Conservation (phyloP, 64 coral and sea anemone genomes). For the Montipora cactus region DNA sequence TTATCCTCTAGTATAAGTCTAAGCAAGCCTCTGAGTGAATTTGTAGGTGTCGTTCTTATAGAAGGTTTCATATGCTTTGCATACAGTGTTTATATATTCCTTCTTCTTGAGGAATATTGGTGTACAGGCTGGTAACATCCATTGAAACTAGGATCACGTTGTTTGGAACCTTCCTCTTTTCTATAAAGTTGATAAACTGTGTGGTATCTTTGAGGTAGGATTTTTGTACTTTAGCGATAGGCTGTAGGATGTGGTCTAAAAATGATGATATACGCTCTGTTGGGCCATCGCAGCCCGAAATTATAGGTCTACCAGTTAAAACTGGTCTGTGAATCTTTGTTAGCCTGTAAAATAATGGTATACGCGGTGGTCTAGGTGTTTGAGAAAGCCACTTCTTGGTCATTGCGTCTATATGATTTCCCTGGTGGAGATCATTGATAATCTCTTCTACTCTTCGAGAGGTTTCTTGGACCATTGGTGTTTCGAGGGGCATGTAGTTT, state of each 20-base stretch:
- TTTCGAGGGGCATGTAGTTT: not conserved
- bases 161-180: slow-evolving; percentile 8
- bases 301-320: slow-evolving; percentile 15
- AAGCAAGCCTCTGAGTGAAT: not conserved
- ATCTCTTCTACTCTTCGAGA: slow-evolving; percentile 5
- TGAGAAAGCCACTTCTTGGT: slow-evolving; percentile 13
- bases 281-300: not conserved
- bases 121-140: not conserved
- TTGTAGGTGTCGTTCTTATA: slow-evolving; percentile 16
- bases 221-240: not conserved
- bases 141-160: not conserved
- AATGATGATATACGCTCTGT: no score
- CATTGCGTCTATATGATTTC: not conserved
- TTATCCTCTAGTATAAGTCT: not conserved
- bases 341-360: not conserved
- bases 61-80: slow-evolving; percentile 2
- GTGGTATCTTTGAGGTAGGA: not conserved
- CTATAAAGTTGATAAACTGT: not conserved
- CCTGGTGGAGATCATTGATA: not conserved
- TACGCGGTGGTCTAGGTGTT: not conserved
- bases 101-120: no score
- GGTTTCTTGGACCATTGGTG: slow-evolving; percentile 41
- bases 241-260: not conserved
- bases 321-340: slow-evolving; percentile 17
- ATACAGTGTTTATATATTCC: no score